A percentile compares a stretch with the other conserved stretches of the same genome.
phyloP scores from a whole-genome alignment of 2,888 invertebrate genomes.

The Scotopteryx bipunctaria region DNA sequence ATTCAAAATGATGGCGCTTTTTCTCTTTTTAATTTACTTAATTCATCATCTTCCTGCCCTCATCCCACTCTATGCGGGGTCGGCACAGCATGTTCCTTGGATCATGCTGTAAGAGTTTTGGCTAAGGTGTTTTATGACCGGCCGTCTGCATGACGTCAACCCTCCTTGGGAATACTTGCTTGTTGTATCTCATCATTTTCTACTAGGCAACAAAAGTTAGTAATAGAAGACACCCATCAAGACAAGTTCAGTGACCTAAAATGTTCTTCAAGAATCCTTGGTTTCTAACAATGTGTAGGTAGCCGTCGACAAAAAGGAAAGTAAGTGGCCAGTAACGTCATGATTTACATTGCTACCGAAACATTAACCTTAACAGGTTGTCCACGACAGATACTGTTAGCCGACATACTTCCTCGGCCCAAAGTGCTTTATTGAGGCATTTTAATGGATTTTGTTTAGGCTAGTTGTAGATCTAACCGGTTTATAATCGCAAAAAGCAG shows the following conservation, averaged over 20 bases:
- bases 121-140: no score
- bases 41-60: no score
- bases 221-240: neutral
- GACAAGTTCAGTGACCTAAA: slow-evolving; percentile 5
- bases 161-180: no score
- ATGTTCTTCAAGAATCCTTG: slow-evolving; percentile 5
- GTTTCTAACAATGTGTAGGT: slow-evolving; percentile 18
- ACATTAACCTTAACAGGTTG: slow-evolving; percentile 56
- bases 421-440: slow-evolving; percentile 42
- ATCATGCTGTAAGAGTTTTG: no score
- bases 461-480: slow-evolving; percentile 2
- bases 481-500: neutral
- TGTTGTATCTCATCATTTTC: neutral
- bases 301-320: slow-evolving; percentile 22
- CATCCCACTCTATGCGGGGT: no score
- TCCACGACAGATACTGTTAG: slow-evolving; percentile 68
- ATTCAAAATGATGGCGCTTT: no score
- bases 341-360: slow-evolving; percentile 31
- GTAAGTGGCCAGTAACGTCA: slow-evolving; percentile 24
- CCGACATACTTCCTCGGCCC: slow-evolving; percentile 58
- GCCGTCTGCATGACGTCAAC: no score
- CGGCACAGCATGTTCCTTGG: no score
- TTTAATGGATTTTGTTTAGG: slow-evolving; percentile 13
- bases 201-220: neutral
- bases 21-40: no score